These are phyloP conservation scores for Poecilia picta DNA, from an alignment of 2,797 vertebrate species.

Conservation along the genomic window DNA sequence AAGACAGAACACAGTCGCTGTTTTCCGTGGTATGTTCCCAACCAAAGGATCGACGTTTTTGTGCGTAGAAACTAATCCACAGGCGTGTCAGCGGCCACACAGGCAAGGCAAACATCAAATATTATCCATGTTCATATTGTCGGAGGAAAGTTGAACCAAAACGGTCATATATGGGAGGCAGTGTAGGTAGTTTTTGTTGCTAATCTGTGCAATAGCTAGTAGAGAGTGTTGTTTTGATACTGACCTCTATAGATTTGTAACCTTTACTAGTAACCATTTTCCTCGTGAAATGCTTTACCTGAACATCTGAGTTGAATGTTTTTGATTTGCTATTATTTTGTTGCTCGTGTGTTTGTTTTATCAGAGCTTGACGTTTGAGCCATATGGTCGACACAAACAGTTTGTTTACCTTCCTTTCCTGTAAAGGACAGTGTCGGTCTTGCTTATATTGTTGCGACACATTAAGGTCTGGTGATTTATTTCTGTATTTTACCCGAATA, in stretches of 20 bases:
- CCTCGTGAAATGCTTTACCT: neutral
- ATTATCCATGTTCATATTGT: rapidly evolving
- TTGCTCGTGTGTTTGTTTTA: neutral
- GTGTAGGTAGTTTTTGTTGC: neutral
- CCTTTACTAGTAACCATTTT: neutral
- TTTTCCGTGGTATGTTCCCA: conserved; percentile 8
- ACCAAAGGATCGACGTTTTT: neutral
- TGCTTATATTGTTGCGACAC: neutral
- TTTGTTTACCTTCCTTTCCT: neutral
- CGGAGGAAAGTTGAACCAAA: neutral
- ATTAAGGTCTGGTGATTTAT: neutral
- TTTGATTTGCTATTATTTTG: neutral
- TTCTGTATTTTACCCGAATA: too few relatives aligned
- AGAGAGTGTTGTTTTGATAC: neutral
- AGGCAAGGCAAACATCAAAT: conserved; percentile 33
- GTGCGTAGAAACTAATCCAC: neutral
- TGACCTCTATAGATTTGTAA: neutral
- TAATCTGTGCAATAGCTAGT: neutral
- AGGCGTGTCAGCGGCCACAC: neutral
- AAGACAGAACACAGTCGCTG: neutral
- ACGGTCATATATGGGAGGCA: neutral
- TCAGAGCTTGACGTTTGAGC: neutral
- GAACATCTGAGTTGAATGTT: neutral
- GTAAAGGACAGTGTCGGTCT: neutral
- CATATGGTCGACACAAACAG: neutral